Conservation (phyloP, 2,113 vertebrate species). For the Vanacampus margaritifer region DNA sequence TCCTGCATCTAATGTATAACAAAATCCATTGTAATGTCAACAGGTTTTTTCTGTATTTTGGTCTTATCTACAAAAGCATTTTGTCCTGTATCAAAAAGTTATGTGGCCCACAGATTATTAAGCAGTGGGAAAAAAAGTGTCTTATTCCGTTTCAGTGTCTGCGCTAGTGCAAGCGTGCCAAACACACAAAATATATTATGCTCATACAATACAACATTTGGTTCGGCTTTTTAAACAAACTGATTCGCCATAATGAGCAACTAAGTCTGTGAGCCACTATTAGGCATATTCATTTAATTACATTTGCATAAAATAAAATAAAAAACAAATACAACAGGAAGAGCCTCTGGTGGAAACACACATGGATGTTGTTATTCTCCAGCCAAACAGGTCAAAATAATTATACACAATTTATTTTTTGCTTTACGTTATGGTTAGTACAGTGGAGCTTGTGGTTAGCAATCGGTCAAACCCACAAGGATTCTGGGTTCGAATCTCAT, state of each 20-base stretch:
- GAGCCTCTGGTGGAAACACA: too few relatives aligned
- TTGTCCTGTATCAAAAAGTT: slow-evolving; percentile 25
- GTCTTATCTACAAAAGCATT: slow-evolving; percentile 34
- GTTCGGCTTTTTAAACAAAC: slow-evolving; percentile 5
- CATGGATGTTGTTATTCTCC: too few relatives aligned
- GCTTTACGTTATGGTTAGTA: too few relatives aligned
- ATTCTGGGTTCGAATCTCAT: too few relatives aligned
- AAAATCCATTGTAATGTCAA: slow-evolving; percentile 12
- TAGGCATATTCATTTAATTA: too few relatives aligned
- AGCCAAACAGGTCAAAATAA: too few relatives aligned
- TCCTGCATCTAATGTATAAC: slow-evolving; percentile 11
- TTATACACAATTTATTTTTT: too few relatives aligned
- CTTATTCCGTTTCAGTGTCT: slow-evolving; percentile 26
- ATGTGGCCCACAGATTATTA: slow-evolving; percentile 18
- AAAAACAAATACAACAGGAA: too few relatives aligned
- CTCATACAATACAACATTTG: slow-evolving; percentile 14
- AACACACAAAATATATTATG: not conserved
- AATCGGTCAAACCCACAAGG: too few relatives aligned
- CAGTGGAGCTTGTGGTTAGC: too few relatives aligned
- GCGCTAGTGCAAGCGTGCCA: slow-evolving; percentile 22
- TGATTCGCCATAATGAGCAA: not conserved
- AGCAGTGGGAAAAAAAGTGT: not conserved
- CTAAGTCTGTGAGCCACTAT: not conserved
- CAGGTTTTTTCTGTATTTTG: slow-evolving; percentile 8
- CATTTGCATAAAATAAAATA: too few relatives aligned